Evolutionary conservation across 2,797 vertebrate genomes (phyloP).

Genomic region (Crocodylus rhombifer): DNA sequence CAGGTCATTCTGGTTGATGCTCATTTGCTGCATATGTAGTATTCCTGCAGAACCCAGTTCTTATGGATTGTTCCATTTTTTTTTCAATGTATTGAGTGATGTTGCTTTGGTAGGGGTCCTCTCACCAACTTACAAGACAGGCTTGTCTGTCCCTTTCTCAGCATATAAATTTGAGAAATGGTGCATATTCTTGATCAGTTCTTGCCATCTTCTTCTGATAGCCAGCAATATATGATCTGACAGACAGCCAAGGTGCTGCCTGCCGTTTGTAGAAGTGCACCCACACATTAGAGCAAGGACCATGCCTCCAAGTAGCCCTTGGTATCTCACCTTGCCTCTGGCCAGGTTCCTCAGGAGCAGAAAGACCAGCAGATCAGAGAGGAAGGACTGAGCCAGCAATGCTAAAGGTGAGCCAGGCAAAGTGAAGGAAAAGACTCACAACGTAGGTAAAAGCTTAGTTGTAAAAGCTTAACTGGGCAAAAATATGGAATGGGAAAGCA

Average conservation of each 20-base stretch:
- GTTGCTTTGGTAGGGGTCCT: not conserved
- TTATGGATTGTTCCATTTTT: not conserved
- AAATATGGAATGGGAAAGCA: fast-evolving
- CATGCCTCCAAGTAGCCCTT: not conserved
- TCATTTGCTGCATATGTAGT: not conserved
- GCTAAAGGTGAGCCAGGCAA: not conserved
- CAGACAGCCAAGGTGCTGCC: not conserved
- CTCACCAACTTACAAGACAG: not conserved
- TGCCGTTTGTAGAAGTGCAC: not conserved
- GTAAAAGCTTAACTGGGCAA: not conserved
- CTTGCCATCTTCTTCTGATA: not conserved
- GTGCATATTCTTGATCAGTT: too few relatives aligned
- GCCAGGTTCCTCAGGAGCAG: not conserved
- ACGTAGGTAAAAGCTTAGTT: not conserved
- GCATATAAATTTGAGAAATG: too few relatives aligned
- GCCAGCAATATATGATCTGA: not conserved
- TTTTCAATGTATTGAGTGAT: not conserved
- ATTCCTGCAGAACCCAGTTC: not conserved
- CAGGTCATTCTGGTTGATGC: not conserved
- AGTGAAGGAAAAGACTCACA: not conserved
- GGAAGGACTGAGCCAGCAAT: not conserved
- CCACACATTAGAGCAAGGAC: not conserved
- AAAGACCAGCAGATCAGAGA: not conserved
- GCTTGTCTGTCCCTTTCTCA: not conserved
- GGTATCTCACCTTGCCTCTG: not conserved